Percentiles rank a stretch among this genome's conserved stretches.
phyloP scores from a whole-genome alignment of 2,888 invertebrate species.

The Rosalia funebris region DNA sequence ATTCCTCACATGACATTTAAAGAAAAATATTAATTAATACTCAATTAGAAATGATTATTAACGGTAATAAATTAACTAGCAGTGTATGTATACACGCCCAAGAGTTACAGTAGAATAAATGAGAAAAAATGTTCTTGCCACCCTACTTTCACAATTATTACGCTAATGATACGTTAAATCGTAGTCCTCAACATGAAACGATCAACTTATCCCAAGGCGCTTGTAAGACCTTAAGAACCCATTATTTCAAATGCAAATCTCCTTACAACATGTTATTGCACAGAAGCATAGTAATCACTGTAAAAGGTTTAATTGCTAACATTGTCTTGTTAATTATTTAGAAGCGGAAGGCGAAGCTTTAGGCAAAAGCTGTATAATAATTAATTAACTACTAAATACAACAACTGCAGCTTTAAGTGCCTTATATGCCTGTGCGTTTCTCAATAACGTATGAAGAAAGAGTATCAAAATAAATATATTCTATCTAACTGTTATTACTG shows the following conservation, averaged over 20 bases:
- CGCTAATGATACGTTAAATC: slow-evolving; percentile 21
- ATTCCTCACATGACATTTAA: too few relatives aligned
- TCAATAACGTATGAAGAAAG: slow-evolving; percentile 38
- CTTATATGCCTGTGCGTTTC: slow-evolving; percentile 24
- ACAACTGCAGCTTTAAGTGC: slow-evolving; percentile 17
- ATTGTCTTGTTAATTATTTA: slow-evolving; percentile 45
- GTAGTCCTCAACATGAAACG: background rate
- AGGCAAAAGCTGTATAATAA: slow-evolving; percentile 40
- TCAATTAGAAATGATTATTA: too few relatives aligned
- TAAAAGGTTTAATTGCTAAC: slow-evolving; percentile 47
- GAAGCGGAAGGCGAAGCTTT: slow-evolving; percentile 43
- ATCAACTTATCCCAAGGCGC: slow-evolving; percentile 31
- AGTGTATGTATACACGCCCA: too few relatives aligned
- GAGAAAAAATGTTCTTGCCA: background rate
- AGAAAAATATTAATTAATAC: too few relatives aligned
- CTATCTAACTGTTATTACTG: slow-evolving; percentile 39
- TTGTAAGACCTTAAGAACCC: slow-evolving; percentile 40
- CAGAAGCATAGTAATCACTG: slow-evolving; percentile 43
- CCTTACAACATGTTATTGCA: slow-evolving; percentile 40
- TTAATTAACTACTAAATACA: slow-evolving; percentile 33
- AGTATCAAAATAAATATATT: slow-evolving; percentile 42
- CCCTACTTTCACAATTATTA: slow-evolving; percentile 14
- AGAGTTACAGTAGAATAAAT: too few relatives aligned
- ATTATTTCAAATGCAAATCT: slow-evolving; percentile 44
- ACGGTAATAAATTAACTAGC: too few relatives aligned